Evolutionary conservation across 2,797 vertebrate species (phyloP), one percentile per base, ranked within the genome.

Genomic region (Smutsia gigantea): DNA sequence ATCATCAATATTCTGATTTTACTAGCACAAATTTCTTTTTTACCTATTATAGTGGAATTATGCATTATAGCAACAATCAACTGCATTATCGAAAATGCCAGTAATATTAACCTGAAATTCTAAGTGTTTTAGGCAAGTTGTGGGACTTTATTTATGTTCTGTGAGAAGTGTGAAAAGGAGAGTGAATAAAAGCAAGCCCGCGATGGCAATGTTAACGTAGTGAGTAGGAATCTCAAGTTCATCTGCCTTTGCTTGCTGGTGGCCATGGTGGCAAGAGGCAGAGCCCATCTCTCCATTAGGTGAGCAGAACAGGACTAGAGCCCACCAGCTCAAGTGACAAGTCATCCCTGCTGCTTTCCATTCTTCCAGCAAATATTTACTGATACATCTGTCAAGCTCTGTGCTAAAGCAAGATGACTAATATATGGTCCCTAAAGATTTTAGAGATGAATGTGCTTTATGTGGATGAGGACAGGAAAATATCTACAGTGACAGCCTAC

Each of bases 401-500:
- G 81, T 88, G 51, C 29, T 88, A 74, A 42, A 92, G 85, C 55
- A 92, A 72, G 49, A 79, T 89, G 84, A 90, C 84, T 88, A 92
- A 94, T 77, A 74, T 66, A 69, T 2, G 25, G 34, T 57, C 94
- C 85, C 90, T 37, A 51, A 95, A 72, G 87, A 95, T 88, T 86
- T 96, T 85, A 92, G 49, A 92, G 77, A 87, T 69, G 57, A 95
- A 93, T 88, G 68, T 93, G 42, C 6, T 79, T 95, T 96, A 61
- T 4, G 4, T 42, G 85, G 61, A 79, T 79, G 42, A 78, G 84
- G 89, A 82, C 31, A 57, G 92, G 72, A 63, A 94, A 87, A 87
- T 94, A 88, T 71, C 68, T 91, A 66, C 74, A 93, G 53, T 96
- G 96, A 95, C 75, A 90, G 29, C 37, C 93, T 93, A 61, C 87